These are phyloP conservation scores for Choloepus hoffmanni DNA, from an alignment of 2,113 vertebrate genomes.

Conservation along the genomic window DNA sequence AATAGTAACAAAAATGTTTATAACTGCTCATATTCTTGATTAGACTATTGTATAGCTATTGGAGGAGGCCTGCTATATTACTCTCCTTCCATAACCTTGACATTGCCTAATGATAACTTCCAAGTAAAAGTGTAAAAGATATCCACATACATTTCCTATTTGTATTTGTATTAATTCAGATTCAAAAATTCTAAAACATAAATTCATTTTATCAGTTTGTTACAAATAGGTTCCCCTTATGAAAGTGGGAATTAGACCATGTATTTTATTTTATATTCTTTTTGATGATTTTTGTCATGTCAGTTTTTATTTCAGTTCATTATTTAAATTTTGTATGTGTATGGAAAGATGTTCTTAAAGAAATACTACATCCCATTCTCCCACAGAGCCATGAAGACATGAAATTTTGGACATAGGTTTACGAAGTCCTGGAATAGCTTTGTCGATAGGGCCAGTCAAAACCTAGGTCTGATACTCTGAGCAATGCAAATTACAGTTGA, in stretches of 20 bases:
- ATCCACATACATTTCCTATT: neutral
- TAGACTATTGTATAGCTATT: neutral
- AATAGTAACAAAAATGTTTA: constrained; percentile 28
- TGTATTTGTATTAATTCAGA: neutral
- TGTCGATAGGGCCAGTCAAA: neutral
- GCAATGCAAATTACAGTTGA: neutral
- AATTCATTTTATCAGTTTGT: neutral
- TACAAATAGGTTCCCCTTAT: neutral
- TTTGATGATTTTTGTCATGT: neutral
- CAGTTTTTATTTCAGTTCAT: neutral
- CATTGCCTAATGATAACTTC: constrained; percentile 4
- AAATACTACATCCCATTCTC: neutral
- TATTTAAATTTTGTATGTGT: neutral
- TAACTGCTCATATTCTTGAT: neutral
- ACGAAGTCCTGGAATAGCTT: neutral
- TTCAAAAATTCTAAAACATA: neutral
- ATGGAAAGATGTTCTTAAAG: neutral
- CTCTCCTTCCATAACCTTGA: neutral
- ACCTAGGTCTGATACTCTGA: neutral
- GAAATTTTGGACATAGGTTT: neutral
- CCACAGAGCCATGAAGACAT: neutral
- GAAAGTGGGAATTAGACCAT: neutral
- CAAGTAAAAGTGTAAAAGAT: neutral
- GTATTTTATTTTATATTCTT: neutral
- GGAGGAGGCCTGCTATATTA: neutral